These are phyloP conservation scores for Capromys pilorides DNA, from an alignment of 2,797 vertebrate species.

Conservation along the genomic window DNA sequence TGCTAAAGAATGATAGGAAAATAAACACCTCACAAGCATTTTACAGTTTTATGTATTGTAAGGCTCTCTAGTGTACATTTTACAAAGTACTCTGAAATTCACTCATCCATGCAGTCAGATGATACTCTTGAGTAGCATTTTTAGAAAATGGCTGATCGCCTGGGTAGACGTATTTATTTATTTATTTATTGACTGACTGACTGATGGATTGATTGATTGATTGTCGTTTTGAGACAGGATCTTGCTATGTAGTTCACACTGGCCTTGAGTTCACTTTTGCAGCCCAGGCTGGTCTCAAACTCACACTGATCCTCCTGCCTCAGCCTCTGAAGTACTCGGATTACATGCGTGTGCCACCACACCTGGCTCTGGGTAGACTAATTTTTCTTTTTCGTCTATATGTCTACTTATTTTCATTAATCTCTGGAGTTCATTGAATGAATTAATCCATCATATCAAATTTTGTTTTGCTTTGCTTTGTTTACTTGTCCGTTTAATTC, in stretches of 20 bases:
- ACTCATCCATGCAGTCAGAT: background rate
- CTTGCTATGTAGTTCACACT: too few species aligned
- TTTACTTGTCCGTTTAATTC: slow-evolving; percentile 40
- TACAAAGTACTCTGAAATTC: slow-evolving; percentile 39
- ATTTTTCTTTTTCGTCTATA: slow-evolving; percentile 20
- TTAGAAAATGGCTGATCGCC: slow-evolving; percentile 37
- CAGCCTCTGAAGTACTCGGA: too few species aligned
- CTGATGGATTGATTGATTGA: too few species aligned
- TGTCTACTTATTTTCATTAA: background rate
- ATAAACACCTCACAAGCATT: background rate
- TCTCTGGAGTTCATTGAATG: background rate
- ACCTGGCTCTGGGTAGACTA: background rate
- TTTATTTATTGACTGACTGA: too few species aligned
- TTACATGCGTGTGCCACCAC: too few species aligned
- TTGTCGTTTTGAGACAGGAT: too few species aligned
- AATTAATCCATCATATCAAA: background rate
- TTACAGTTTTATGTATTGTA: slow-evolving; percentile 36
- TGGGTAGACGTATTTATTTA: too few species aligned
- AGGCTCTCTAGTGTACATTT: background rate
- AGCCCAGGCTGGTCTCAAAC: too few species aligned
- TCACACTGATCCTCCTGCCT: too few species aligned
- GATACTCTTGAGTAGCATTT: background rate
- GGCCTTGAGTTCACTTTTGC: too few species aligned
- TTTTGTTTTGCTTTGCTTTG: slow-evolving; percentile 11
- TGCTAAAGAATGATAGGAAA: background rate